Evolutionary conservation across 2,797 vertebrate genomes (phyloP), one percentile per base, ranked within the genome.

Genomic region (Oceanodroma leucorhoa): DNA sequence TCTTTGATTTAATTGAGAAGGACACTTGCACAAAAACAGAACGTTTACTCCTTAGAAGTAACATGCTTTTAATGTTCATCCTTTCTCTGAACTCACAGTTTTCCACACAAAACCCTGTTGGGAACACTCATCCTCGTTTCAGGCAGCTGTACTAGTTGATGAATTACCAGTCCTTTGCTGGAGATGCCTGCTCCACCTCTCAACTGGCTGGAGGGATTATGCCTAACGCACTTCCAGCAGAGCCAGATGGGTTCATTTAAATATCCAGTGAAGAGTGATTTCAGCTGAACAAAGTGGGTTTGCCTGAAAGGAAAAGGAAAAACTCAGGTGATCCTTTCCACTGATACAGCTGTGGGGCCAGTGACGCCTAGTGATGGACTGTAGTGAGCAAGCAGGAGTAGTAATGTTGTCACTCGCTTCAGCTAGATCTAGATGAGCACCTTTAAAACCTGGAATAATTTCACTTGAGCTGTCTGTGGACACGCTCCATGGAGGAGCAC

Each of bases 401-500:
- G 34, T 16, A 11, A 29, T 14, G 14, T 48, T 3, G 1, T 38
- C 38, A 23, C 30, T 48, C 0, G 0, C 19, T 53, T 38, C 43
- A 43, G 26, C 9, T 11, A 14, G 51, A 60, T 14, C 15, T 14
- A 18, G n/a, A 36, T 38, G 40, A 53, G 30, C 48, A 11, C 46
- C 53, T 66, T 55, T 66, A 51, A 67, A 26, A 57, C 21, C 38
- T 51, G 20, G 21, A 62, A 43, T 13, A 21, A 30, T 53, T 43
- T 48, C 6, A 17, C 11, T 8, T 14, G 9, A 40, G 15, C 21
- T 76, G 32, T 10, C 46, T 40, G 36, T 34, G 46, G 27, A 50
- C 16, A n/a, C 0, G 0, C 5, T 60, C 20, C 50, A 21, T 0
- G 1, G 43, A 73, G 48, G 48, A 46, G 9, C 11, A 58, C 11